Conservation (phyloP, 2,113 vertebrate genomes). For the Dicerorhinus sumatrensis region DNA sequence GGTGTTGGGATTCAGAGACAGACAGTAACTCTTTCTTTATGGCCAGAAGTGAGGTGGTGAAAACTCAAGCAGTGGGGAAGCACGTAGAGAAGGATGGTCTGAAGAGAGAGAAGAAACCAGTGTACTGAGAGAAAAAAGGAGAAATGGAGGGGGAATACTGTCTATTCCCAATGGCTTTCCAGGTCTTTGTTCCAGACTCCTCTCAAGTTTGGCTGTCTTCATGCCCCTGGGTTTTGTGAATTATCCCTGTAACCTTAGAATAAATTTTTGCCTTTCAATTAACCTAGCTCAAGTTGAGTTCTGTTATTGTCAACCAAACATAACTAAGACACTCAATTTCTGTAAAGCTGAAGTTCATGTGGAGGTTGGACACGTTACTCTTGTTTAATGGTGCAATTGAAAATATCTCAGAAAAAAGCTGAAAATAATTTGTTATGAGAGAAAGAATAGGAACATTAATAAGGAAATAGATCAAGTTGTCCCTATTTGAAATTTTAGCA, state of each 20-base stretch:
- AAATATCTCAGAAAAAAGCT: slow-evolving; percentile 12
- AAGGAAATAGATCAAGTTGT: background rate
- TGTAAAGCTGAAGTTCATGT: background rate
- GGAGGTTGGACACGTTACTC: background rate
- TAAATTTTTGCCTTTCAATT: slow-evolving; percentile 1
- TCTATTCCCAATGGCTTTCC: background rate
- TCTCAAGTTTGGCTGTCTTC: background rate
- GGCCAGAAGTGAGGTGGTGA: background rate
- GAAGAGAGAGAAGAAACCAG: background rate
- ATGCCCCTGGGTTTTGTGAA: background rate
- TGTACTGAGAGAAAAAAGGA: background rate
- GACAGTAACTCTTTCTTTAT: background rate
- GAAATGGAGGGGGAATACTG: background rate
- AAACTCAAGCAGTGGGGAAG: background rate
- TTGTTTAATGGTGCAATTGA: slow-evolving; percentile 7
- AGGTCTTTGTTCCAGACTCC: background rate
- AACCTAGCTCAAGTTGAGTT: background rate
- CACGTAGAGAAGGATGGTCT: background rate
- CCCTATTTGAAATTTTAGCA: background rate
- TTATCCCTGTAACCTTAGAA: background rate
- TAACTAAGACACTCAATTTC: background rate
- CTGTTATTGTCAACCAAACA: background rate
- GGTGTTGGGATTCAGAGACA: background rate
- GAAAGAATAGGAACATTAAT: background rate
- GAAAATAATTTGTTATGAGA: slow-evolving; percentile 1